phyloP scores from a whole-genome alignment of 2,888 invertebrate genomes.

The Opisthograptis luteolata region DNA sequence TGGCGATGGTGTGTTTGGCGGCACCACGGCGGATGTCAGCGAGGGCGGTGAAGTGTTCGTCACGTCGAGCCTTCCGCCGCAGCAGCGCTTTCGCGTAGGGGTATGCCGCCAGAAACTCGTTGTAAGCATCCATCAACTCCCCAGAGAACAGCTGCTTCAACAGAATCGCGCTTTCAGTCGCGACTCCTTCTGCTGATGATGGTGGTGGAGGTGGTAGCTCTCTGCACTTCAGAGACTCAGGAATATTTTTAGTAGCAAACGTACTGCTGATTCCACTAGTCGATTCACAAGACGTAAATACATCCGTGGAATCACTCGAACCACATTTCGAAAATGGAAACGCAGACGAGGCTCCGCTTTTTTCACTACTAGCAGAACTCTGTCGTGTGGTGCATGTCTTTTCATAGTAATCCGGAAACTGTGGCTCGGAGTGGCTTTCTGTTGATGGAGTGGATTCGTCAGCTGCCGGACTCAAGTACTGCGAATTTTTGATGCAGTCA shows the following conservation, averaged over 20 bases:
- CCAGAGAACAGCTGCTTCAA: constrained; percentile 86
- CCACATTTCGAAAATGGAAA: constrained; percentile 81
- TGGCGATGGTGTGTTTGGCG: constrained; percentile 86
- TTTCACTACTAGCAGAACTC: constrained; percentile 77
- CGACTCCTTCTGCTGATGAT: constrained; percentile 45
- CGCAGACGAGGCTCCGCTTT: constrained; percentile 77
- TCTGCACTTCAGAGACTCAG: constrained; percentile 67
- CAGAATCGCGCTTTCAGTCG: constrained; percentile 74
- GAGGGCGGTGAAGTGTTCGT: constrained; percentile 88
- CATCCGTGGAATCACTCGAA: constrained; percentile 76
- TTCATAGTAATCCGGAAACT: constrained; percentile 73
- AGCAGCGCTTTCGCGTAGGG: constrained; percentile 85
- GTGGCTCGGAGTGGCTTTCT: constrained; percentile 74
- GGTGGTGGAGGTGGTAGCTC: constrained; percentile 70
- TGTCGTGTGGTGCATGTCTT: constrained; percentile 72
- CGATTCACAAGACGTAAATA: constrained; percentile 77
- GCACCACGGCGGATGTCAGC: constrained; percentile 87
- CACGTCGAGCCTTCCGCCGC: constrained; percentile 85
- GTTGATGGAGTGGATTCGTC: constrained; percentile 76
- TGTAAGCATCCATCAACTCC: constrained; percentile 87
- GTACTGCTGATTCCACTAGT: constrained; percentile 76
- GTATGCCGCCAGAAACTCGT: constrained; percentile 86
- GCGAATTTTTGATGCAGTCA: constrained; percentile 78
- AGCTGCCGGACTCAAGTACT: constrained; percentile 65
- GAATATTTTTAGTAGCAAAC: constrained; percentile 66